These are phyloP conservation scores for Thelaira solivaga DNA, from an alignment of 2,888 invertebrate genomes.

Conservation along the genomic window DNA sequence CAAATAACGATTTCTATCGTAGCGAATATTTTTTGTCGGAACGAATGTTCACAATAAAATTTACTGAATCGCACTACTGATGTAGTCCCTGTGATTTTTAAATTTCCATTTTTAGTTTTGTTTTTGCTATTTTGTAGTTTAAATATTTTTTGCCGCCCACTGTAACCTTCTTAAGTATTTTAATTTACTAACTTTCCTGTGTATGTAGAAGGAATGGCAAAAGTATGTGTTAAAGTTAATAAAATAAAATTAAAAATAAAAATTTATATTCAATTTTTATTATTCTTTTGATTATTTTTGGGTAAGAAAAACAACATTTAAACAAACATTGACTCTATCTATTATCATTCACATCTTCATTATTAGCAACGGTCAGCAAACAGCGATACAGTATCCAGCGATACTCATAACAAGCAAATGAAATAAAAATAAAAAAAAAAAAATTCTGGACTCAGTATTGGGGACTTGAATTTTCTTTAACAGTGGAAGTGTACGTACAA, in stretches of 20 bases:
- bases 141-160: not conserved
- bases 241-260: slow-evolving; percentile 40
- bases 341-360: slow-evolving; percentile 36
- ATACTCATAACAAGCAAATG: not conserved
- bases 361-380: slow-evolving; percentile 7
- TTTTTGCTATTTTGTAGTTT: not conserved
- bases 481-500: not conserved
- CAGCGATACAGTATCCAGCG: no score
- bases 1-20: no score
- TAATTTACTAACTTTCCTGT: slow-evolving; percentile 37
- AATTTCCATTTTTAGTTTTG: no score
- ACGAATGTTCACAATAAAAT: no score
- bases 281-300: slow-evolving; percentile 15
- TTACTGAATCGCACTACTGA: no score
- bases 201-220: not conserved
- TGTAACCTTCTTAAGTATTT: slow-evolving; percentile 1
- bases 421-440: not conserved
- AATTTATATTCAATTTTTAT: slow-evolving; percentile 12
- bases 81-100: no score
- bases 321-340: slow-evolving; percentile 40
- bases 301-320: slow-evolving; percentile 25
- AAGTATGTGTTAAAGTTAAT: slow-evolving; percentile 55
- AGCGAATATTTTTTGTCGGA: no score
- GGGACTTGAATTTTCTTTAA: slow-evolving; percentile 41
- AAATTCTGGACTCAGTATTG: slow-evolving; percentile 7